Evolutionary conservation across 2,888 invertebrate species (phyloP).

Genomic region (Brachyptera risi): DNA sequence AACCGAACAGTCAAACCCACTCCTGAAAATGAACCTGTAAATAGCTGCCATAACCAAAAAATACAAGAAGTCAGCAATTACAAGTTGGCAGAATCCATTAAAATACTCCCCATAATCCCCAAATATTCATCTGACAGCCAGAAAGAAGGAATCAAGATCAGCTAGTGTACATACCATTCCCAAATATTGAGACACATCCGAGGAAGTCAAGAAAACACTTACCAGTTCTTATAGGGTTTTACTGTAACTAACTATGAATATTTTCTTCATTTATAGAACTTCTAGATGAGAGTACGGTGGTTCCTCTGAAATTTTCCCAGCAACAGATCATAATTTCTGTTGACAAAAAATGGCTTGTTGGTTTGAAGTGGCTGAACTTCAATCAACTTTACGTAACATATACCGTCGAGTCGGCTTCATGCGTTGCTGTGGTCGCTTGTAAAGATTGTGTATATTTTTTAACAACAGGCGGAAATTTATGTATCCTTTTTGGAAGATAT

Average conservation of each 20-base stretch:
- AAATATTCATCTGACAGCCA: too few species aligned
- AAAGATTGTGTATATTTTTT: conserved; percentile 18
- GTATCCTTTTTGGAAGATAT: conserved; percentile 33
- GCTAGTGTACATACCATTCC: too few species aligned
- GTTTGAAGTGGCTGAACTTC: conserved; percentile 17
- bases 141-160: too few species aligned
- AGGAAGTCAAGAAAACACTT: too few species aligned
- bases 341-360: conserved; percentile 25
- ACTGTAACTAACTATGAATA: too few species aligned
- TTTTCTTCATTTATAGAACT: neutral
- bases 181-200: too few species aligned
- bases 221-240: neutral
- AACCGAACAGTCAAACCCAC: too few species aligned
- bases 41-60: too few species aligned
- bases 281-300: neutral
- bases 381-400: conserved; percentile 16
- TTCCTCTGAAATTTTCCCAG: conserved; percentile 18
- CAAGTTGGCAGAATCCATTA: too few species aligned
- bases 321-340: conserved; percentile 17
- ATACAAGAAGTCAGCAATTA: too few species aligned
- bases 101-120: too few species aligned
- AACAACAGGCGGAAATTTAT: conserved; percentile 24
- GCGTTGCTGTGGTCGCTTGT: conserved; percentile 7
- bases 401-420: conserved; percentile 13
- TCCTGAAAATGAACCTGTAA: too few species aligned